phyloP scores from a whole-genome alignment of 1,140 invertebrate species.

The Stegodyphus mimosarum region DNA sequence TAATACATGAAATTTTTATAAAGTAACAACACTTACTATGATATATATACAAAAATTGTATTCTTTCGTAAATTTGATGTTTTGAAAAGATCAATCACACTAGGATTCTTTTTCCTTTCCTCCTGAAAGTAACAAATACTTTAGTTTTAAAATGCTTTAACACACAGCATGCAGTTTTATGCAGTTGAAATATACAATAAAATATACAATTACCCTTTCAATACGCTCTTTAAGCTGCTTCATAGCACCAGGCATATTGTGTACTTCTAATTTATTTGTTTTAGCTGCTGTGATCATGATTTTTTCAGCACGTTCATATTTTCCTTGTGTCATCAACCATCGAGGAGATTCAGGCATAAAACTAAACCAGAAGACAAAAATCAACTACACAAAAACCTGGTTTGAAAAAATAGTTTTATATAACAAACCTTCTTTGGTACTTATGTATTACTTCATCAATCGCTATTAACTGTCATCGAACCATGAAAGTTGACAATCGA shows the following conservation, averaged over 20 bases:
- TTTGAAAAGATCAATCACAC: constrained; percentile 62
- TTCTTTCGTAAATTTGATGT: constrained; percentile 60
- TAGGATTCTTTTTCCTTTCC: constrained; percentile 55
- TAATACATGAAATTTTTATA: neutral
- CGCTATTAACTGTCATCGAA: too few species aligned
- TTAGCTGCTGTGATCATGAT: constrained; percentile 77
- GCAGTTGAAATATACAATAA: neutral
- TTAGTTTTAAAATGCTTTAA: neutral
- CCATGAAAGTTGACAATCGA: too few species aligned
- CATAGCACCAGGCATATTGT: constrained; percentile 42
- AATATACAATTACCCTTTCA: constrained; percentile 34
- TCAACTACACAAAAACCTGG: neutral
- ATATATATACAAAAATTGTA: constrained; percentile 62
- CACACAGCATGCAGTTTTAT: too few species aligned
- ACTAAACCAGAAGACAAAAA: constrained; percentile 67
- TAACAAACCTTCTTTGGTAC: too few species aligned
- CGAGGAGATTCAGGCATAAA: constrained; percentile 80
- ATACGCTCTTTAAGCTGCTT: constrained; percentile 54
- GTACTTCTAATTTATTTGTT: constrained; percentile 38
- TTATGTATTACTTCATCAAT: too few species aligned
- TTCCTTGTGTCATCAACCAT: constrained; percentile 80
- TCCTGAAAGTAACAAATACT: constrained; percentile 31
- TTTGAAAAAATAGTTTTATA: too few species aligned
- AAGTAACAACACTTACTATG: constrained; percentile 74
- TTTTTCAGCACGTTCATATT: constrained; percentile 75